A percentile compares a stretch with the other conserved stretches of the same genome.
These are phyloP conservation scores for Anser cygnoides DNA, from an alignment of 2,113 vertebrate species.

Conservation along the genomic window DNA sequence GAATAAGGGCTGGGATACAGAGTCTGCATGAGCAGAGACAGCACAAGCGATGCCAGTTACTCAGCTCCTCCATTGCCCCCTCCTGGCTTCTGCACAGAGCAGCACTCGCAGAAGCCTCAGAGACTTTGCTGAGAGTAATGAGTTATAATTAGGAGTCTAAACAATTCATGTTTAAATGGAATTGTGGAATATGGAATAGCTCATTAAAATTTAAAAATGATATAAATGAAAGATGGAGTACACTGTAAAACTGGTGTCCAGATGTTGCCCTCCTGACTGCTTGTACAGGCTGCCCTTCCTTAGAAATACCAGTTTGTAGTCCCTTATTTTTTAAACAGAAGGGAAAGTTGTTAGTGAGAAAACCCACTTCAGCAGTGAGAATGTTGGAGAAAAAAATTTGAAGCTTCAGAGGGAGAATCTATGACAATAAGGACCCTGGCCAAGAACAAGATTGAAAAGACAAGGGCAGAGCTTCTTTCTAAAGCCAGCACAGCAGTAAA, in stretches of 20 bases:
- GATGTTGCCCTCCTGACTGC: neutral
- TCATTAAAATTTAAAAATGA: neutral
- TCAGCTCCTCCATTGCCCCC: constrained; percentile 46
- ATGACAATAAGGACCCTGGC: neutral
- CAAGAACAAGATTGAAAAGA: neutral
- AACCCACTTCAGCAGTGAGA: neutral
- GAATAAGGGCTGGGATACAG: neutral
- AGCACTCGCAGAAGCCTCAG: neutral
- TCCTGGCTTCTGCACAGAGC: constrained; percentile 13
- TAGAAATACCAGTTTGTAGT: neutral
- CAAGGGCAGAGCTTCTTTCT: neutral
- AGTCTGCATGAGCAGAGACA: neutral
- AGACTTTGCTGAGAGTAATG: neutral
- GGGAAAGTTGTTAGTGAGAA: neutral
- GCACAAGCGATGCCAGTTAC: neutral
- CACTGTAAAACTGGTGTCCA: neutral
- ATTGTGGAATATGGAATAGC: neutral
- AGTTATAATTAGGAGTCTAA: neutral
- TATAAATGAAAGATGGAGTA: neutral
- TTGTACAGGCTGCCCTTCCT: neutral
- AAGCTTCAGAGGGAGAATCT: neutral
- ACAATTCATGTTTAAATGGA: constrained; percentile 1
- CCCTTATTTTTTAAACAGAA: neutral
- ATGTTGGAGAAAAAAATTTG: neutral
- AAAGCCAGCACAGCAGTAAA: neutral